Evolutionary conservation across 1,140 invertebrate genomes (phyloP).

Genomic region (Geopemphigus sp.): DNA sequence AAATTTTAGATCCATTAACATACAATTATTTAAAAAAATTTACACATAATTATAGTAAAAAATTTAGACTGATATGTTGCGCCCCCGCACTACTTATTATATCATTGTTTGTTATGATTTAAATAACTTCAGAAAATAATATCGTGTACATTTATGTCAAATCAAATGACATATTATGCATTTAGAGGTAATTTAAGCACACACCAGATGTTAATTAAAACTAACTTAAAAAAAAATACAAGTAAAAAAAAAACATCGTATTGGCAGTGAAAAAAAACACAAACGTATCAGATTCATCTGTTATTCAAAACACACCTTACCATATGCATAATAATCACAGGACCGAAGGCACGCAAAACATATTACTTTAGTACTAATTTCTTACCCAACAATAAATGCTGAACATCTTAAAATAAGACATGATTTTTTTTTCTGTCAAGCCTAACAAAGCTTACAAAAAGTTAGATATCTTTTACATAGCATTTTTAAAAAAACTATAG

Average conservation of each 20-base stretch:
- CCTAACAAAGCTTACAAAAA: conserved; percentile 36
- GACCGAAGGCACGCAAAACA: conserved; percentile 37
- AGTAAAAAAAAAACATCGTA: conserved; percentile 26
- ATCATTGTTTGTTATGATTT: conserved; percentile 6
- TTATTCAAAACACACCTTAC: conserved; percentile 36
- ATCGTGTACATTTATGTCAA: conserved; percentile 23
- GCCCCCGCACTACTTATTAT: background rate
- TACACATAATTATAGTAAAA: background rate
- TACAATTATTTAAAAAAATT: conserved; percentile 5
- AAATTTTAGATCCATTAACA: background rate
- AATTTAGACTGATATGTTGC: conserved; percentile 22
- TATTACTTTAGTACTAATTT: conserved; percentile 24
- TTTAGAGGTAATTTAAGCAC: conserved; percentile 40
- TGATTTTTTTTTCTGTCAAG: conserved; percentile 22
- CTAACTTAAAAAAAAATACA: conserved; percentile 40
- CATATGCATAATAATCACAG: conserved; percentile 46
- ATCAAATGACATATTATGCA: conserved; percentile 27
- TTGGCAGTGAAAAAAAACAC: conserved; percentile 46
- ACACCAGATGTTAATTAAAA: conserved; percentile 44
- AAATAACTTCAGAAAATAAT: conserved; percentile 8
- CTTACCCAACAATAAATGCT: conserved; percentile 48
- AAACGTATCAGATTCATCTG: conserved; percentile 23
- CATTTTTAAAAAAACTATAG: conserved; percentile 24
- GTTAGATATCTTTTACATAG: background rate
- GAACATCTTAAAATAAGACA: conserved; percentile 29